phyloP scores from a whole-genome alignment of 30 jellyfish, hydroid and myxozoan species.

The Pelagia noctiluca region DNA sequence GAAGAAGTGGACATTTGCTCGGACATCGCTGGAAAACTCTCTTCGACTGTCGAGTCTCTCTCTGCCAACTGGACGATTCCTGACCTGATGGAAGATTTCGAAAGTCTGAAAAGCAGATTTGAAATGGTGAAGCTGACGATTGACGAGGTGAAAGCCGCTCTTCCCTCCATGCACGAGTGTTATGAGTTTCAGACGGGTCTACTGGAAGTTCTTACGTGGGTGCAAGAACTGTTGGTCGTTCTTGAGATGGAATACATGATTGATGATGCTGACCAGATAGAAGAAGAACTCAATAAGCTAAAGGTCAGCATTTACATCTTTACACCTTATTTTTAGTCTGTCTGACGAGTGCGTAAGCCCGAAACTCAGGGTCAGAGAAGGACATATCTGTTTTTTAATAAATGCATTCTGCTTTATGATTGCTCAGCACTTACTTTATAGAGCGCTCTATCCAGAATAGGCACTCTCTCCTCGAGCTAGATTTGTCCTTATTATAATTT shows the following conservation, averaged over 20 bases:
- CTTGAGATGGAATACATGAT: slow-evolving; percentile 53
- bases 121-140: slow-evolving; percentile 47
- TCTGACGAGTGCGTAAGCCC: not conserved
- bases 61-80: slow-evolving; percentile 85
- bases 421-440: no score
- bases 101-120: slow-evolving; percentile 51
- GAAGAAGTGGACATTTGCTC: slow-evolving; percentile 63
- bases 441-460: no score
- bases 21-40: slow-evolving; percentile 49
- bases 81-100: slow-evolving; percentile 76
- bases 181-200: slow-evolving; percentile 45
- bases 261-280: slow-evolving; percentile 61
- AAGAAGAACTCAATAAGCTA: slow-evolving; percentile 61
- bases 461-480: no score
- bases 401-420: not conserved
- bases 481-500: no score
- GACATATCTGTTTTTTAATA: no score
- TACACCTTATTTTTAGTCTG: slow-evolving; percentile 14
- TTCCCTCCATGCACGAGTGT: slow-evolving; percentile 64
- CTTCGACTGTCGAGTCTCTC: slow-evolving; percentile 56
- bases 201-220: slow-evolving; percentile 88
- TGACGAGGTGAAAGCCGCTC: slow-evolving; percentile 34
- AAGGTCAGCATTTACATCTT: no score
- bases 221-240: slow-evolving; percentile 65
- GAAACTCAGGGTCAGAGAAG: no score